These are phyloP conservation scores for Apamea crenata DNA, from an alignment of 2,888 invertebrate species.

Conservation along the genomic window DNA sequence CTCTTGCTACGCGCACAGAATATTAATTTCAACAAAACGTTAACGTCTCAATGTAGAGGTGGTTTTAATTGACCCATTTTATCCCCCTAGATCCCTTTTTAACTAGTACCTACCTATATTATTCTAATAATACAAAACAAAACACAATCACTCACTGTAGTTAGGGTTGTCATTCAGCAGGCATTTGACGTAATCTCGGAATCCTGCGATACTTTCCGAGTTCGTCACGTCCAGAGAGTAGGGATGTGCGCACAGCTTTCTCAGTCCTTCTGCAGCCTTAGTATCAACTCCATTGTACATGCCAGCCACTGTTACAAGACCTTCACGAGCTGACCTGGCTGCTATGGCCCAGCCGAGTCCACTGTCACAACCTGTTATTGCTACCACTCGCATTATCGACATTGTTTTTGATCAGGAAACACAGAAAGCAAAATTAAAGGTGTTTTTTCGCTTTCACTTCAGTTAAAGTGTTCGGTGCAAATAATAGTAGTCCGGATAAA, in stretches of 20 bases:
- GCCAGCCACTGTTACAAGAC: constrained; percentile 94
- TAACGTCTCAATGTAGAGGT: constrained; percentile 11
- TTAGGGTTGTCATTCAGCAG: constrained; percentile 87
- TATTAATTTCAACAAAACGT: constrained; percentile 43
- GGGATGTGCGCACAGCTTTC: constrained; percentile 84
- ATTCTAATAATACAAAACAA: constrained; percentile 8
- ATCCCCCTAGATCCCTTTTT: constrained; percentile 11
- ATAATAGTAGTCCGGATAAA: constrained; percentile 67
- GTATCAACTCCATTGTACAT: constrained; percentile 91
- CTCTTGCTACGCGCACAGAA: constrained; percentile 16
- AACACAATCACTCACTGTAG: constrained; percentile 85
- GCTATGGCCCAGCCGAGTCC: constrained; percentile 95
- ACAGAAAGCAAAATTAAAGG: too few relatives aligned
- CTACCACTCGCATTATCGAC: constrained; percentile 87
- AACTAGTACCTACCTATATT: background rate
- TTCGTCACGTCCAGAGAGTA: constrained; percentile 92
- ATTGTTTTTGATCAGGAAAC: constrained; percentile 56
- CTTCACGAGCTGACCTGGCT: constrained; percentile 90
- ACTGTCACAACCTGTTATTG: constrained; percentile 96
- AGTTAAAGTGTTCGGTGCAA: constrained; percentile 17
- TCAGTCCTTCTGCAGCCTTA: constrained; percentile 87
- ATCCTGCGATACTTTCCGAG: constrained; percentile 88
- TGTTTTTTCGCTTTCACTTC: constrained; percentile 4
- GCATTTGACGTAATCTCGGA: constrained; percentile 84
- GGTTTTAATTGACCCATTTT: constrained; percentile 36